These are phyloP conservation scores for Oncopeltus fasciatus DNA, from an alignment of 1,140 invertebrate species.

Conservation along the genomic window DNA sequence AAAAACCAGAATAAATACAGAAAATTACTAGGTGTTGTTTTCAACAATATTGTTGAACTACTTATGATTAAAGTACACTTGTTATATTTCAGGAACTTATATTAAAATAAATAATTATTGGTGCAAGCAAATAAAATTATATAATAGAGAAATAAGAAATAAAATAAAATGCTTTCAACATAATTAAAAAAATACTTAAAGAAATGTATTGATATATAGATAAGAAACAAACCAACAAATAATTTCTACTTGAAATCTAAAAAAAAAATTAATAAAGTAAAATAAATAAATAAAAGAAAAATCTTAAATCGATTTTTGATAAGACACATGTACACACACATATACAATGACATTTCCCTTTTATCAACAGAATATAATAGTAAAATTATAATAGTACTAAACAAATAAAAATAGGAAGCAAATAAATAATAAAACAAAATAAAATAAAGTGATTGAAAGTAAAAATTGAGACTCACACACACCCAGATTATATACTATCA, in stretches of 20 bases:
- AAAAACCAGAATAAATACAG: not conserved
- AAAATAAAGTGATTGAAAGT: slow-evolving; percentile 10
- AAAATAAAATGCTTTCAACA: slow-evolving; percentile 7
- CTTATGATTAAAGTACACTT: too few relatives aligned
- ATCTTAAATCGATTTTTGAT: not conserved
- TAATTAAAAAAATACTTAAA: too few relatives aligned
- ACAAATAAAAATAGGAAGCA: not conserved
- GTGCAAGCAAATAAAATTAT: slow-evolving; percentile 17
- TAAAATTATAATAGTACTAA: not conserved
- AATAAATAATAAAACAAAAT: slow-evolving; percentile 2
- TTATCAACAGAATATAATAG: not conserved
- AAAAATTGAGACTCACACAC: not conserved
- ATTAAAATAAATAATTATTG: slow-evolving; percentile 4
- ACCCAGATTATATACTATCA: not conserved
- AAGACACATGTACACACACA: not conserved
- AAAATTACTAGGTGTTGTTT: too few relatives aligned
- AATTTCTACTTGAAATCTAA: too few relatives aligned
- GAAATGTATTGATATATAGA: too few relatives aligned
- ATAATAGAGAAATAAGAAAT: not conserved
- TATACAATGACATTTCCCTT: not conserved
- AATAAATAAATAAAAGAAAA: not conserved
- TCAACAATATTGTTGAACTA: too few relatives aligned
- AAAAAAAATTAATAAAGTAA: not conserved
- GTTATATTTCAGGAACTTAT: too few relatives aligned
- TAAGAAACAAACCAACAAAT: not conserved